These are phyloP conservation scores for Rhinolophus sinicus DNA, from an alignment of 2,113 vertebrate species.

Conservation along the genomic window DNA sequence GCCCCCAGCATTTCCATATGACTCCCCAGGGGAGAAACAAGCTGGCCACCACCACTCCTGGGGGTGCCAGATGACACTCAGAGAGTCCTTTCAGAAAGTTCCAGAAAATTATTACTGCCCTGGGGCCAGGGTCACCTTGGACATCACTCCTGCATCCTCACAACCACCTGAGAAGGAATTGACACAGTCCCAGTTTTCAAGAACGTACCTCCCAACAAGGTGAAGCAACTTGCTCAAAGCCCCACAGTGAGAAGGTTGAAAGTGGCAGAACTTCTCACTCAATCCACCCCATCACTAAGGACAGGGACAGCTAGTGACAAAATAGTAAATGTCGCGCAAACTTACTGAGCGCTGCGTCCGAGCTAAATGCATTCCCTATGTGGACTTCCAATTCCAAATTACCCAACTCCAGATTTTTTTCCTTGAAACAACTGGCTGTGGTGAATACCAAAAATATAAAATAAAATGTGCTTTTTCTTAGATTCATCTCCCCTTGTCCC, in stretches of 20 bases:
- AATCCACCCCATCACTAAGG: background rate
- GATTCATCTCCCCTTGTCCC: no score
- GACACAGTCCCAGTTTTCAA: background rate
- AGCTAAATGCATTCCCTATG: background rate
- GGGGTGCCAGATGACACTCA: background rate
- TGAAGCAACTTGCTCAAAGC: background rate
- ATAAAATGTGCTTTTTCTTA: background rate
- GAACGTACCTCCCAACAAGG: background rate
- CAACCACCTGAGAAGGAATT: no score
- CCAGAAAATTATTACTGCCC: background rate
- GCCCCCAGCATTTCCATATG: background rate
- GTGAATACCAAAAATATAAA: background rate
- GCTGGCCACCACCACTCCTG: accelerated
- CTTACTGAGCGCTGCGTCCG: accelerated
- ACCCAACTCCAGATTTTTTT: background rate
- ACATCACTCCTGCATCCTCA: background rate
- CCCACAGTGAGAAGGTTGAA: background rate
- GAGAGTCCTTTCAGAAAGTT: background rate
- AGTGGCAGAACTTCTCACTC: background rate
- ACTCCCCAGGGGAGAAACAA: background rate
- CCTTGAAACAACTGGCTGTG: background rate
- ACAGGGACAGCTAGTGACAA: background rate
- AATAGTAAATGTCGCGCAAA: accelerated
- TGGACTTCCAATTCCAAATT: background rate
- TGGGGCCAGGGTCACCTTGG: no score